Evolutionary conservation across 2,888 invertebrate species (phyloP).

Genomic region (Trachelus tabidus): DNA sequence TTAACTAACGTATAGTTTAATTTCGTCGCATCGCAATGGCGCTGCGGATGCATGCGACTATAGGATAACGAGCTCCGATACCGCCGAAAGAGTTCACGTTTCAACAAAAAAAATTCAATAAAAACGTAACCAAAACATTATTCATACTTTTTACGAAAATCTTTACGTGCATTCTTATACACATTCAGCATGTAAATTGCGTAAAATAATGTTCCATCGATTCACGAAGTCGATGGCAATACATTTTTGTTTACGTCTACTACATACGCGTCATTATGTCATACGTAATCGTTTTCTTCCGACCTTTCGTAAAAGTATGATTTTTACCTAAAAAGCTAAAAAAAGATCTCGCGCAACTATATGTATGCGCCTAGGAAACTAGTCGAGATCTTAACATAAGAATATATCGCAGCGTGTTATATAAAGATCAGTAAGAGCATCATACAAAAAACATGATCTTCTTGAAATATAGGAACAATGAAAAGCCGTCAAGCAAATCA

Average conservation of each 20-base stretch:
- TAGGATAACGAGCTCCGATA: not conserved
- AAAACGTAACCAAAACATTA: slow-evolving; percentile 47
- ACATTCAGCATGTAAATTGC: not conserved
- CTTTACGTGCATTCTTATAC: not conserved
- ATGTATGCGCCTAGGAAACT: not conserved
- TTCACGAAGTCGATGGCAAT: not conserved
- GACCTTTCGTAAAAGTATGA: not conserved
- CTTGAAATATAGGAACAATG: not conserved
- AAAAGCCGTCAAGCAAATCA: not conserved
- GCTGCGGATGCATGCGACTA: slow-evolving; percentile 21
- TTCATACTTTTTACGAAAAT: slow-evolving; percentile 15
- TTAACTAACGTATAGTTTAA: slow-evolving; percentile 33
- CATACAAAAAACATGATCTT: not conserved
- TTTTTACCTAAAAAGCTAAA: not conserved
- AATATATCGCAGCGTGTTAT: too few species aligned
- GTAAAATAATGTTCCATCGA: not conserved
- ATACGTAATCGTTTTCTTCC: not conserved
- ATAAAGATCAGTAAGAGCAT: not conserved
- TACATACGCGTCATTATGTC: not conserved
- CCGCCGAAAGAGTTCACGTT: not conserved
- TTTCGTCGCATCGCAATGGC: slow-evolving; percentile 23
- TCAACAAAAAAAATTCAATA: slow-evolving; percentile 41
- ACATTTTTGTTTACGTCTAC: not conserved
- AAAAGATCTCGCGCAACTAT: not conserved
- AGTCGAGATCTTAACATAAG: too few species aligned